phyloP scores from a whole-genome alignment of 2,888 invertebrate genomes.

The Drosophila kanekoi region DNA sequence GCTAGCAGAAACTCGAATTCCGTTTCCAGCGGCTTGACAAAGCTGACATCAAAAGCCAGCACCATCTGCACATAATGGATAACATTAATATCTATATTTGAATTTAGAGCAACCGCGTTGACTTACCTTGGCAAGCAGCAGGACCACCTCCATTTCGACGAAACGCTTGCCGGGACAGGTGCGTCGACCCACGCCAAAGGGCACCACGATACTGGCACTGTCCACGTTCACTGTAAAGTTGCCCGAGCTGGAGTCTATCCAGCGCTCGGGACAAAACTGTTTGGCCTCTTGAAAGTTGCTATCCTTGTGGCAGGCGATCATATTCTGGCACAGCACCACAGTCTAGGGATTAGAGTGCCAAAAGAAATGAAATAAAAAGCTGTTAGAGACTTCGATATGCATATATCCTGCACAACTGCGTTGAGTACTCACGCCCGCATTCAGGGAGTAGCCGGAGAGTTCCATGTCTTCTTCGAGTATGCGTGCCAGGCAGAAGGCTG shows the following conservation, averaged over 20 bases:
- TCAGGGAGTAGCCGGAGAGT: conserved; percentile 89
- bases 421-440: conserved; percentile 88
- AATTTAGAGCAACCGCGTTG: too few species aligned
- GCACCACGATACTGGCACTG: conserved; percentile 89
- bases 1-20: conserved; percentile 93
- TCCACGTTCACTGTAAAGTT: conserved; percentile 84
- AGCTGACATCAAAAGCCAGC: conserved; percentile 90
- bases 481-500: conserved; percentile 92
- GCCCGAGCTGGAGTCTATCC: conserved; percentile 86
- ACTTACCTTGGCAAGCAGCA: conserved; percentile 90
- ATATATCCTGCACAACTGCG: not conserved
- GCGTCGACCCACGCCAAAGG: conserved; percentile 92
- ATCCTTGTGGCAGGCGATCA: conserved; percentile 91
- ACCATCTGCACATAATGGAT: conserved; percentile 86
- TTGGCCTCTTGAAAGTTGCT: conserved; percentile 90
- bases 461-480: conserved; percentile 90
- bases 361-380: not conserved
- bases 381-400: conserved; percentile 1
- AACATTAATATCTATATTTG: too few species aligned
- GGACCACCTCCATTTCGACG: conserved; percentile 91
- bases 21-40: conserved; percentile 89
- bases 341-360: conserved; percentile 86
- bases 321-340: conserved; percentile 92
- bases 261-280: conserved; percentile 91
- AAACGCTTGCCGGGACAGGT: conserved; percentile 95